Evolutionary conservation across 2,888 invertebrate species (phyloP), one percentile per base, ranked within the genome.

Genomic region (Himalopsyche kuldschensis): DNA sequence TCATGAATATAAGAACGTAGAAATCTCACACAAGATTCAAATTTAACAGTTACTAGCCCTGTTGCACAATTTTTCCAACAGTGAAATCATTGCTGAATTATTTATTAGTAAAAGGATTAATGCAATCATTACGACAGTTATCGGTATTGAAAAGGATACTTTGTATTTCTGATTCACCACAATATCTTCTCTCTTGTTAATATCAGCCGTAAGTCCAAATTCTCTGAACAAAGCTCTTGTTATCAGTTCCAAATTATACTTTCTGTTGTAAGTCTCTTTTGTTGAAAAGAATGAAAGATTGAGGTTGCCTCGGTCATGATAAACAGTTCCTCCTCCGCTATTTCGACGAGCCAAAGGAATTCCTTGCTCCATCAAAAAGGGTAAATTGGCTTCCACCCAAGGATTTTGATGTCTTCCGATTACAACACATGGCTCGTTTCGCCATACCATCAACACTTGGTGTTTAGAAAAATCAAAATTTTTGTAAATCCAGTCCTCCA

Each of bases 351-450:
- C 98, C 84, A 98, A 88, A 15, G 93, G 91, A 82, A 99, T 94
- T 20, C 94, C 95, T 69, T 93, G 91, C 78, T 94, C 93, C 85
- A 92, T 89, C 78, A 96, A 89, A 69, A 93, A 92, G 2, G 94
- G 92, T 3, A 97, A 91, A 89, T 99, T 96, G 1, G 97, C 95
- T 90, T 99, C 99, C 46, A 95, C 89, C 96, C 98, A 99, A 0
- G 98, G 98, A 90, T 99, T 99, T 90, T 99, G 99, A 90, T 99
- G 97, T 83, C 97, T 94, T 6, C 99, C 99, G 89, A 99, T 95
- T 5, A 99, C 98, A 81, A 99, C 97, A 89, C 97, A 96, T 0
- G 99, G 98, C 87, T 95, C 94, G 90, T 99, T 99, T 81, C 95
- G 94, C 98, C 98, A 99, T 82, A 99, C 91, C 90, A 99, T 93